Evolutionary conservation across 2,113 vertebrate genomes (phyloP).

Genomic region (Cranoglanis bouderius): DNA sequence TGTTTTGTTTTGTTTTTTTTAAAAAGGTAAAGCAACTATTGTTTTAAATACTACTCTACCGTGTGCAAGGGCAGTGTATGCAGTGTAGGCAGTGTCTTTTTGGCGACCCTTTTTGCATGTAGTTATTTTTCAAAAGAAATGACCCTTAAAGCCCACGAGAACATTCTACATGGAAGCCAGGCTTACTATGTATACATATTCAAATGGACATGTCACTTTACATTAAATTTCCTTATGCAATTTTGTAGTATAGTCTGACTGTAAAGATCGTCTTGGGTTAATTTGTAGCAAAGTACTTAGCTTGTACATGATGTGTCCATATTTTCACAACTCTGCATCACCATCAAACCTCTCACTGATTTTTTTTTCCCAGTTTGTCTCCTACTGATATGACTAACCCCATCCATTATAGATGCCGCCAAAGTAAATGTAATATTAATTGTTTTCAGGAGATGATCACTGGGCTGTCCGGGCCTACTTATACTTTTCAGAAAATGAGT

Average conservation of each 20-base stretch:
- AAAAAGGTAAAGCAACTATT: neutral
- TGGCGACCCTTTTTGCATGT: neutral
- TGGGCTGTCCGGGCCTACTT: conserved; percentile 42
- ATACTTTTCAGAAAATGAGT: conserved; percentile 44
- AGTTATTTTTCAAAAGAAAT: conserved; percentile 11
- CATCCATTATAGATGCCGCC: conserved; percentile 47
- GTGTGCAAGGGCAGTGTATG: neutral
- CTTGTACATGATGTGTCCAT: neutral
- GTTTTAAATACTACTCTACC: conserved; percentile 9
- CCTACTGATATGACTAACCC: neutral
- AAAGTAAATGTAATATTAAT: conserved; percentile 49
- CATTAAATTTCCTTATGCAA: conserved; percentile 40
- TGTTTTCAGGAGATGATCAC: conserved; percentile 45
- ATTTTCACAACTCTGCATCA: neutral
- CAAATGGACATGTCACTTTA: conserved; percentile 27
- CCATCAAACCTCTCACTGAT: neutral
- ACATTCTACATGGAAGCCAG: neutral
- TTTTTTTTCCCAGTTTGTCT: neutral
- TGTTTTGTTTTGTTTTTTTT: neutral
- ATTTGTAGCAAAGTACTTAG: neutral
- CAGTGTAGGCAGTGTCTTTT: neutral
- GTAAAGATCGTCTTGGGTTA: neutral
- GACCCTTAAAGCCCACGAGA: neutral
- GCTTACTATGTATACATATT: conserved; percentile 2
- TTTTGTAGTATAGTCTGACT: neutral